Base-by-base conservation (phyloP, 2,113 vertebrate genomes). In the Gavialis gangeticus region DNA sequence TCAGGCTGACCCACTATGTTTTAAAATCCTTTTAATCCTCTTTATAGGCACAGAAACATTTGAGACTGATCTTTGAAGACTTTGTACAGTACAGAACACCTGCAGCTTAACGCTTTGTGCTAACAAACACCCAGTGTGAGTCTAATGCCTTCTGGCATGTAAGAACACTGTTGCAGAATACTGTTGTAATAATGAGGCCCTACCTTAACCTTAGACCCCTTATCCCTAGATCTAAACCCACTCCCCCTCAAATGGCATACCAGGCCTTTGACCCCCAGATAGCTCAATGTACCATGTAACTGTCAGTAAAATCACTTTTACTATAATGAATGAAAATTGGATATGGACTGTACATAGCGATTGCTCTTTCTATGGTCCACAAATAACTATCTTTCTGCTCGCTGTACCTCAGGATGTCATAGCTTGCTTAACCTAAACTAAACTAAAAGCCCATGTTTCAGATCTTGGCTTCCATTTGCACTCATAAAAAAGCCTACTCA, bases 21-120 rank as follows among this genome's bases (percentile, higher is more conserved):
- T 97, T 97, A 97, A 97, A 98, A 98, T 96, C 96, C 95, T 94
- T 98, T 97, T 97, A 98, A 98, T 97, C 97, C 96, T 96, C 95
- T 97, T 98, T 98, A 98, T 96, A 88, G 97, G 63, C 96, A 97
- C 95, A 96, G 97, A 95, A 98, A 97, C 93, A 96, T 96, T 97
- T 95, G 94, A 92, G 95, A 91, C 92, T 93, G 96, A 97, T 97
- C 97, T 98, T 96, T 97, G 97, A 97, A 97, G 96, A 94, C 88
- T 97, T 96, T 95, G 96, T 95, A 62, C 60, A 17, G 75, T 10
- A 6, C 84, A 88, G 97, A 97, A 97, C 98, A 98, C 98, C 98
- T 98, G 98, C 4, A 7, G 94, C 87, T 95, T 69, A 25, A 85
- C 3, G 21, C 2, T 24, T 75, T 67, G 54, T 73, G 87, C 92